These are phyloP conservation scores for Drosophila colorata DNA, from an alignment of 2,888 invertebrate genomes.

Conservation along the genomic window DNA sequence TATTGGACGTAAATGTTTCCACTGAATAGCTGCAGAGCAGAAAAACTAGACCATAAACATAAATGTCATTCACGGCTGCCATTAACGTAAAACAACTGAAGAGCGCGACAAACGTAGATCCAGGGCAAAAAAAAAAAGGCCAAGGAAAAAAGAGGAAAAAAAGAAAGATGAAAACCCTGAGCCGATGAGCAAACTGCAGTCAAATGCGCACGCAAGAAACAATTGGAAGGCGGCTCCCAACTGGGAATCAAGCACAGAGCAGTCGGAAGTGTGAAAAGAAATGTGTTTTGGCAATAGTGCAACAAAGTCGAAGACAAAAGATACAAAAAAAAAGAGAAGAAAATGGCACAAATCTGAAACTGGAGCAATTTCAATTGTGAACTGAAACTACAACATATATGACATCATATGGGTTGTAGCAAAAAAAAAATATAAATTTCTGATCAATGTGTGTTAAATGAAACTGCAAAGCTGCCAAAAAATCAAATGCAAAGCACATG, in stretches of 20 bases:
- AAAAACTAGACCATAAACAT: slow-evolving; percentile 72
- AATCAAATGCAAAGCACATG: too few species aligned
- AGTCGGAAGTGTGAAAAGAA: slow-evolving; percentile 57
- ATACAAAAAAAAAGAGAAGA: not conserved
- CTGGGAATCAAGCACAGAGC: slow-evolving; percentile 16
- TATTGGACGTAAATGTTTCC: slow-evolving; percentile 33
- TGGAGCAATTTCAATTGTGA: slow-evolving; percentile 46
- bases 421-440: slow-evolving; percentile 9
- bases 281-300: slow-evolving; percentile 56
- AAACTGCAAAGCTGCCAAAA: too few species aligned
- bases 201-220: slow-evolving; percentile 37
- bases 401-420: slow-evolving; percentile 37
- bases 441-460: too few species aligned
- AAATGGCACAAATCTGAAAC: slow-evolving; percentile 28
- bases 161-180: slow-evolving; percentile 20
- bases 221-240: slow-evolving; percentile 21
- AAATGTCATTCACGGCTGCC: slow-evolving; percentile 74
- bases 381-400: slow-evolving; percentile 7
- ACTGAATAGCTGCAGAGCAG: slow-evolving; percentile 22
- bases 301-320: slow-evolving; percentile 49
- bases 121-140: slow-evolving; percentile 61
- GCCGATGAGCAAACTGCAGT: slow-evolving; percentile 35
- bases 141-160: slow-evolving; percentile 15
- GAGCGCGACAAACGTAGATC: slow-evolving; percentile 53
- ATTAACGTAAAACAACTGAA: slow-evolving; percentile 60